Base-by-base conservation (phyloP, 2,797 vertebrate species). In the Cetoscarus ocellatus region DNA sequence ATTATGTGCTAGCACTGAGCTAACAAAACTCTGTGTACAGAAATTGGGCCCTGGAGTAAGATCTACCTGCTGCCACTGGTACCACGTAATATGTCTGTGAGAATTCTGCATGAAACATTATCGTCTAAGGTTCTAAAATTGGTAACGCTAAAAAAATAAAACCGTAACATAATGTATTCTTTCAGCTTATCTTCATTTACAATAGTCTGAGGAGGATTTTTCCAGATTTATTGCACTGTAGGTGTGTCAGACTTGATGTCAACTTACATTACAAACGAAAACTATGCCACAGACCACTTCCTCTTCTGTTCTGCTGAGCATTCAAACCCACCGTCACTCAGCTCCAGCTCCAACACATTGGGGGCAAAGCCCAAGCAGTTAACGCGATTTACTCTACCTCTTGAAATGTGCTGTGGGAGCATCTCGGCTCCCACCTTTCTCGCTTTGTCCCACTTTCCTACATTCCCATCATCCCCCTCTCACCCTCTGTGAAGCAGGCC, bases 401-500 rank as follows among this genome's bases (percentile, higher is more conserved):
- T 77, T 62, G 35, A 77, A 88, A 82, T 69, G 84, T 40, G 61
- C 70, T 19, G 40, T 54, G 39, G 60, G 63, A 62, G 51, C 27
- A 14, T 10, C 82, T 60, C 10, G 5, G 19, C 64, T 34, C 71
- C 70, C 42, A 64, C 78, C 39, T 76, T 66, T 57, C 45, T 55
- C 0, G 1, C 38, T 54, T 10, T 66, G 65, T 36, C 65, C 70
- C 67, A 68, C 36, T 71, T 62, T 68, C 51, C 48, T 42, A 36
- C 75, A 67, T 54, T 65, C 54, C 54, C 10, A 9, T 69, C 27
- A 60, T n/a, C 45, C 55, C 66, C 52, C 54, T 27, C 92, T 85
- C 73, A 98, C 98, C 97, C 92, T 98, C 97, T 61, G 97, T 98
- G 84, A 99, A 99, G 88, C 98, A 99, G 82, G 96, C 96, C 80